Evolutionary conservation across 2,797 vertebrate genomes (phyloP), one percentile per base, ranked within the genome.

Genomic region (Rachycentron canadum): DNA sequence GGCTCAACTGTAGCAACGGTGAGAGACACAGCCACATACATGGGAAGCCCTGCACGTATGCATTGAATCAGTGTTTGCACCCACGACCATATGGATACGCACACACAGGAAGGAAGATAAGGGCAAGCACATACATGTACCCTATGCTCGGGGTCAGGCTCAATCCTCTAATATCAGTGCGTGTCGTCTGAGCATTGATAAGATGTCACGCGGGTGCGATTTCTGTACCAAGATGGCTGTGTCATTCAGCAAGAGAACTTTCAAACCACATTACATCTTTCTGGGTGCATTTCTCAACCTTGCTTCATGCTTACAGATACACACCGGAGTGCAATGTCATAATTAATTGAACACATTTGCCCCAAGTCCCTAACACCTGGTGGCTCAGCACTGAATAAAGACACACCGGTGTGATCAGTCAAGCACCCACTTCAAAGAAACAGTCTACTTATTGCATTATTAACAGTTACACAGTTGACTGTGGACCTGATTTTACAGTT

Each of bases 271-370:
- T 53, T 34, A 13, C 41, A 66, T 64, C 12, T 65, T 30, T 63
- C 55, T 12, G 40, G 45, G 25, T 61, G 50, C 16, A 11, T 55
- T 71, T 62, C 55, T 32, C 43, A 58, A 28, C 50, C 23, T 45
- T 25, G 21, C 41, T 55, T 30, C 55, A 32, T 26, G 25, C 59
- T 38, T 32, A 56, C 2, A 5, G 28, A 53, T 21, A 25, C 57
- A 56, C 26, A 19, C 50, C 6, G 25, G 9, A 47, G 21, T 67
- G 60, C 55, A 49, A 64, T 38, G 57, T 79, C 68, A 68, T 88
- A 85, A 88, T 91, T 83, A 84, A 91, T 76, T 71, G 64, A 84
- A 57, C 62, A 38, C 47, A 56, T 73, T 80, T 50, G 74, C 79
- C 80, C 80, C 73, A 38, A 67, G 78, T 81, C 47, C 70, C 61